These are phyloP conservation scores for Speoplatyrhinus poulsoni DNA, from an alignment of 2,113 vertebrate species.

Conservation along the genomic window DNA sequence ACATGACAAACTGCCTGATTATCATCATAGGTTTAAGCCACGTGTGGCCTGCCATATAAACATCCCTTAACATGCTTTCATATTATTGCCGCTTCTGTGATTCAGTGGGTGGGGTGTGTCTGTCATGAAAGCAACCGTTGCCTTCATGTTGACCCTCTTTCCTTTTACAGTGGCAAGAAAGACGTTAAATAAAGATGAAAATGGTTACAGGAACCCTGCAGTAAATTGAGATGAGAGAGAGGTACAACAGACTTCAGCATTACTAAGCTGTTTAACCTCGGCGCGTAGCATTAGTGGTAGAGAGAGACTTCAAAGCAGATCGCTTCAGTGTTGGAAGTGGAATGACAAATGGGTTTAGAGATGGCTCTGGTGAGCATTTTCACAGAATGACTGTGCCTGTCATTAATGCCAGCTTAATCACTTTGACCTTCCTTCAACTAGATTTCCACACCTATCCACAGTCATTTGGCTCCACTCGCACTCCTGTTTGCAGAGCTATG, in stretches of 20 bases:
- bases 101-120: slow-evolving; percentile 55
- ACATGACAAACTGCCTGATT: slow-evolving; percentile 31
- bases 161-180: slow-evolving; percentile 62
- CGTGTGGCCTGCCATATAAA: slow-evolving; percentile 42
- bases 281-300: slow-evolving; percentile 75
- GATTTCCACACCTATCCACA: slow-evolving; percentile 79
- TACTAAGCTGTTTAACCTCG: slow-evolving; percentile 82
- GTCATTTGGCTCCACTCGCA: slow-evolving; percentile 59
- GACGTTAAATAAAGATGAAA: slow-evolving; percentile 43
- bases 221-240: slow-evolving; percentile 41
- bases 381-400: slow-evolving; percentile 72
- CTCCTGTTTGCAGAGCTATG: slow-evolving; percentile 48
- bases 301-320: slow-evolving; percentile 81
- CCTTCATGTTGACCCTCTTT: slow-evolving; percentile 42
- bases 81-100: slow-evolving; percentile 34
- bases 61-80: slow-evolving; percentile 46
- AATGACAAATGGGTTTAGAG: slow-evolving; percentile 77
- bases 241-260: slow-evolving; percentile 75
- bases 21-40: slow-evolving; percentile 15
- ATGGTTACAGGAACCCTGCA: slow-evolving; percentile 56
- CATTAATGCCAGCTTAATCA: slow-evolving; percentile 81
- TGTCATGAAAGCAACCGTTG: slow-evolving; percentile 48
- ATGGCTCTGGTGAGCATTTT: slow-evolving; percentile 68
- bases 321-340: slow-evolving; percentile 63
- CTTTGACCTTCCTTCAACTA: slow-evolving; percentile 79